Conservation (phyloP, 2,888 invertebrate genomes). For the Atrina japonica region DNA sequence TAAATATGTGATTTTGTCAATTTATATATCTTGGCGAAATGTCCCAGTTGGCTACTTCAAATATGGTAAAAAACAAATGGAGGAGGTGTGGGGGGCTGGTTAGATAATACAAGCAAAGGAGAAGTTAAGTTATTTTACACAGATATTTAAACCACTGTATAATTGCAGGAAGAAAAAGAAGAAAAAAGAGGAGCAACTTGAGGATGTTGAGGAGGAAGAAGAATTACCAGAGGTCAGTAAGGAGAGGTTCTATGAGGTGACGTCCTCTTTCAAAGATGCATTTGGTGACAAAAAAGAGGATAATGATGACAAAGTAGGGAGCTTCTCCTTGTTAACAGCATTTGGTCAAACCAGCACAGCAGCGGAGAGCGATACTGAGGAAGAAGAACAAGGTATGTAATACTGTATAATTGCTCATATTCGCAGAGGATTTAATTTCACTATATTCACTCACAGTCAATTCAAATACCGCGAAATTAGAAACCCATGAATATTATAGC, state of each 20-base stretch:
- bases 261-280: slow-evolving; percentile 43
- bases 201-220: slow-evolving; percentile 19
- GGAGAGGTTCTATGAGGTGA: slow-evolving; percentile 54
- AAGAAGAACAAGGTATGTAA: slow-evolving; percentile 4
- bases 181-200: not conserved
- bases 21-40: no score
- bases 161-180: slow-evolving; percentile 21
- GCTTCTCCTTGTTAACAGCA: slow-evolving; percentile 53
- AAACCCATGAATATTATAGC: no score
- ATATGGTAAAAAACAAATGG: not conserved
- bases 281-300: slow-evolving; percentile 34
- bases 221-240: slow-evolving; percentile 51
- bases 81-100: not conserved
- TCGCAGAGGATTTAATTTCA: no score
- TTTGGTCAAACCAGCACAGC: slow-evolving; percentile 45
- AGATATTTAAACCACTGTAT: not conserved
- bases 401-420: no score
- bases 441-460: not conserved
- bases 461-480: no score
- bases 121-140: not conserved
- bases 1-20: no score
- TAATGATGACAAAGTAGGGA: not conserved
- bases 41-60: not conserved
- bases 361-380: slow-evolving; percentile 13
- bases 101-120: not conserved